These are phyloP conservation scores for Thinocorus orbignyianus DNA, from an alignment of 2,113 vertebrate genomes.

Conservation along the genomic window DNA sequence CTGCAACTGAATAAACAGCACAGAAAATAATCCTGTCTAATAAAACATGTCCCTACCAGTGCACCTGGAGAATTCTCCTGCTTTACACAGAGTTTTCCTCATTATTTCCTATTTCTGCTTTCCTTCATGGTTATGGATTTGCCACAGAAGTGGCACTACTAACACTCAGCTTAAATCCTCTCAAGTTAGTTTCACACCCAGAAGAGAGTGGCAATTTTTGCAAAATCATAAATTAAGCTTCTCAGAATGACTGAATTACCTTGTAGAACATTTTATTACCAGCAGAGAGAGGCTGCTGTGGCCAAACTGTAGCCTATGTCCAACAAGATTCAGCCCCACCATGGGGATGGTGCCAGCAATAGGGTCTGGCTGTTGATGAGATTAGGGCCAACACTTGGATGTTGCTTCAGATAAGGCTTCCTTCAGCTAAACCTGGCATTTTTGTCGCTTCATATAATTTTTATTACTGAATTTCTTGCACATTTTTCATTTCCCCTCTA, in stretches of 20 bases:
- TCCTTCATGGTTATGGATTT: slow-evolving; percentile 9
- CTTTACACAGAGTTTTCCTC: slow-evolving; percentile 6
- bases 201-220: slow-evolving; percentile 7
- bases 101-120: slow-evolving; percentile 29
- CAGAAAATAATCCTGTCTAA: slow-evolving; percentile 18
- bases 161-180: not conserved
- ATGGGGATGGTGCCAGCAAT: not conserved
- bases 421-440: not conserved
- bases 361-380: not conserved
- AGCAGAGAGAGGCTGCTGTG: not conserved
- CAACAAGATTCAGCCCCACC: not conserved
- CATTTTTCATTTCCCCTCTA: not conserved
- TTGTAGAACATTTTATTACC: not conserved
- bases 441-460: not conserved
- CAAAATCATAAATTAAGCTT: not conserved
- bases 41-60: slow-evolving; percentile 18
- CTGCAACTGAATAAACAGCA: slow-evolving; percentile 24
- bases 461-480: not conserved
- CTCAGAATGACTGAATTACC: not conserved
- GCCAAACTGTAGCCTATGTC: not conserved
- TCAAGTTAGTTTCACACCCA: not conserved
- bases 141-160: not conserved
- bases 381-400: not conserved
- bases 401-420: not conserved
- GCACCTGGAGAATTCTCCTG: slow-evolving; percentile 14